phyloP scores from a whole-genome alignment of 2,113 vertebrate species.

The Barbus barbus region DNA sequence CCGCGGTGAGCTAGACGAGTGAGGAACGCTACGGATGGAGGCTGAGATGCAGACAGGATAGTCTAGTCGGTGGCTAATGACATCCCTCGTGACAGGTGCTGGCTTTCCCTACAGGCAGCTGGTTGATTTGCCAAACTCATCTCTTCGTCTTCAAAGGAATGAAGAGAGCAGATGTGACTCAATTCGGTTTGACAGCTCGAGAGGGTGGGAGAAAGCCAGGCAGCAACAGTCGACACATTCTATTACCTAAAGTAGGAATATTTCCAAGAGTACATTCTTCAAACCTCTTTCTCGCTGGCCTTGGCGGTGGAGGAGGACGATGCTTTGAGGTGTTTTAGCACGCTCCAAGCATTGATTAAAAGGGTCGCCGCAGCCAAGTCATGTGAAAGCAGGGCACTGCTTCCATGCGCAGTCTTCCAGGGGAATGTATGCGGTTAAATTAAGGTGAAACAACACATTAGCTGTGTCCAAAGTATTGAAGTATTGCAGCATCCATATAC shows the following conservation, averaged over 20 bases:
- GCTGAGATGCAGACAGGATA: constrained; percentile 19
- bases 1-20: no score
- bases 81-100: constrained; percentile 72
- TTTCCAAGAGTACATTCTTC: constrained; percentile 43
- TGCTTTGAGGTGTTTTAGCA: constrained; percentile 18
- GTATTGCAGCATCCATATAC: neutral
- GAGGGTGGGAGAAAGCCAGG: constrained; percentile 33
- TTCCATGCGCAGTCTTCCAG: constrained; percentile 38
- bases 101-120: constrained; percentile 70
- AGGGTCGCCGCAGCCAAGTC: constrained; percentile 36
- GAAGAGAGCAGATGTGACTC: constrained; percentile 72
- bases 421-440: constrained; percentile 30
- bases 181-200: constrained; percentile 68
- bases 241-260: constrained; percentile 37
- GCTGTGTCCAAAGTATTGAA: constrained; percentile 11
- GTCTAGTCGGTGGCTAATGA: constrained; percentile 69
- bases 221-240: constrained; percentile 35
- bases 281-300: constrained; percentile 5
- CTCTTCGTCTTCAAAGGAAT: constrained; percentile 69
- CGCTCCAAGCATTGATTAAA: constrained; percentile 45
- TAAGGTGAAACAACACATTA: constrained; percentile 26
- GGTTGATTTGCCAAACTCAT: constrained; percentile 68
- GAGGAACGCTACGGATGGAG: constrained; percentile 19
- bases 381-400: constrained; percentile 41
- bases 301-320: constrained; percentile 16